Evolutionary conservation across 2,113 vertebrate genomes (phyloP), one percentile per base, ranked within the genome.

Genomic region (Eleginops maclovinus): DNA sequence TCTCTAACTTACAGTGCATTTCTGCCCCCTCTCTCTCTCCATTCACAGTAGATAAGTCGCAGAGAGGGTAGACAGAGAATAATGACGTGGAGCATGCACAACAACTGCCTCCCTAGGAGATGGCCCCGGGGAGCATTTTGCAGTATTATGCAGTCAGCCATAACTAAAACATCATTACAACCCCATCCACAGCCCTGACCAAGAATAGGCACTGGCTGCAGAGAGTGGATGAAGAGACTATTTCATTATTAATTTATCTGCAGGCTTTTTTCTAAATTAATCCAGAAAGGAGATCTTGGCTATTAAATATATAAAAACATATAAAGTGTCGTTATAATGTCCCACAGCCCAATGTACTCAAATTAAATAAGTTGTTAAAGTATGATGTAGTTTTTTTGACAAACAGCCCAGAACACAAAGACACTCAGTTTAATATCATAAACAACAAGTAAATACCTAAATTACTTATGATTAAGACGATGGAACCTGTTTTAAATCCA

Each of bases 121-220:
- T 19, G 70, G 56, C 89, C 88, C 89, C 8, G 0, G 92, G 91
- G 92, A 91, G 84, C 81, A 51, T 90, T 93, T 93, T 88, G 74
- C 90, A 87, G 87, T 83, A 91, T 92, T 90, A 91, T 82, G 82
- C 83, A 90, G 88, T 89, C 93, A 92, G 88, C 90, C 89, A 90
- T 89, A 87, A 90, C 89, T 93, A 92, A 93, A 91, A 87, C 77
- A 91, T 91, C 86, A 91, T 91, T 92, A 93, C 84, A 79, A 74
- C 84, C 59, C 67, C 26, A 77, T 78, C 87, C 76, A 85, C 70
- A 64, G 82, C 64, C 68, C 53, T 69, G 79, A 81, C 77, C 74
- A 66, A 54, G 22, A 79, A 22, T 46, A 49, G 1, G 17, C 62
- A 76, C 68, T 50, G 73, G 69, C 53, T 74, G 24, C 54, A 74